phyloP scores from a whole-genome alignment of 2,888 invertebrate species.

The Calameuta filiformis region DNA sequence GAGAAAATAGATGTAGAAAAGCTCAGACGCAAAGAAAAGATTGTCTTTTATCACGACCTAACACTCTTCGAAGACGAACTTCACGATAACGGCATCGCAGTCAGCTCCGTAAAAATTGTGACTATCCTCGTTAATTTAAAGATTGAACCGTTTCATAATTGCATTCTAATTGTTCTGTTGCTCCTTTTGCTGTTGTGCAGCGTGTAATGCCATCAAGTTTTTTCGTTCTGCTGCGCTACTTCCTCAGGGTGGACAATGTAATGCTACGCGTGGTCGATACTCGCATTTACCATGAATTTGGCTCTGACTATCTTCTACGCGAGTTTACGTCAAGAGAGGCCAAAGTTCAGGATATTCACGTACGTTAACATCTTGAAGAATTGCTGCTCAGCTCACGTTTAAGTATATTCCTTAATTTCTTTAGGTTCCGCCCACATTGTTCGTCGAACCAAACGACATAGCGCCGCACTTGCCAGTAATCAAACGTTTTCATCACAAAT shows the following conservation, averaged over 20 bases:
- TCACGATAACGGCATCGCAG: conserved; percentile 96
- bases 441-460: conserved; percentile 77
- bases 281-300: conserved; percentile 82
- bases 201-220: conserved; percentile 96
- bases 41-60: conserved; percentile 93
- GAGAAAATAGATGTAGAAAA: conserved; percentile 88
- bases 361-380: conserved; percentile 51
- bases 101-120: conserved; percentile 93
- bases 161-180: too few relatives aligned
- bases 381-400: too few relatives aligned
- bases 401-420: conserved; percentile 9
- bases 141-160: neutral
- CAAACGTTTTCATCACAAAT: conserved; percentile 65
- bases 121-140: conserved; percentile 57
- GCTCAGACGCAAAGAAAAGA: conserved; percentile 89
- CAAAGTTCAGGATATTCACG: conserved; percentile 76
- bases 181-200: conserved; percentile 67
- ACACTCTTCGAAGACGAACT: conserved; percentile 97
- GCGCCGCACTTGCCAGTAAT: conserved; percentile 74
- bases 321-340: conserved; percentile 87
- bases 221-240: conserved; percentile 90
- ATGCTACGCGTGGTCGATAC: conserved; percentile 90
- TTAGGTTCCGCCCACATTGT: conserved; percentile 71
- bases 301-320: conserved; percentile 81
- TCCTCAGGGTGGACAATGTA: conserved; percentile 94